Conservation (phyloP, 2,113 vertebrate species). For the Ploceus nigricollis region DNA sequence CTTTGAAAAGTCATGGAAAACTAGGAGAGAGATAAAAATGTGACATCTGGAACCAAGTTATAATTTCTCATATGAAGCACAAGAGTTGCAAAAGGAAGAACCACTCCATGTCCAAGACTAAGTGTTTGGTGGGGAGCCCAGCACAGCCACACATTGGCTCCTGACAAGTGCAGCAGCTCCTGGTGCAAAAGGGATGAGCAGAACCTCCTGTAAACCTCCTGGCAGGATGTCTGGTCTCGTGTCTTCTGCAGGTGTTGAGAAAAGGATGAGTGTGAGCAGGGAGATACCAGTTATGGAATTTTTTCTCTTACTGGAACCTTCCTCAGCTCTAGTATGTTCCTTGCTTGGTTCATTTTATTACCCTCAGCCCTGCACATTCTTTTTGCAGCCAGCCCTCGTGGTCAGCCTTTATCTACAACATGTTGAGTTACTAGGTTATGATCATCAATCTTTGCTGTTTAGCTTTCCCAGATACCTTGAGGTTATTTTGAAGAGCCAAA, state of each 20-base stretch:
- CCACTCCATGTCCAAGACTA: accelerated
- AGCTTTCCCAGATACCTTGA: background rate
- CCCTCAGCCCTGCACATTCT: accelerated
- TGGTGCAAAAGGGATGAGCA: background rate
- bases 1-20: slow-evolving; percentile 48
- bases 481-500: background rate
- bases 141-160: accelerated
- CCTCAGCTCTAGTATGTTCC: background rate
- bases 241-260: background rate
- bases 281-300: accelerated
- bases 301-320: background rate
- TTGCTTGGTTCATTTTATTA: background rate
- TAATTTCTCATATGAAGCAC: background rate
- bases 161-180: background rate
- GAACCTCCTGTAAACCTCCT: background rate
- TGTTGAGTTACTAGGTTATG: background rate
- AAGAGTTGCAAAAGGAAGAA: background rate
- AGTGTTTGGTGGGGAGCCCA: background rate
- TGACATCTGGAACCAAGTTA: slow-evolving; percentile 46
- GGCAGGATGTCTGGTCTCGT: accelerated
- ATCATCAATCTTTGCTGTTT: background rate
- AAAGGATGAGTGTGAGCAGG: background rate
- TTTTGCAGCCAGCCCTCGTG: background rate
- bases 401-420: background rate
- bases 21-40: slow-evolving; percentile 38